A percentile compares a stretch with the other conserved stretches of the same genome.
Evolutionary conservation across 92 coral and sea anemone genomes (phyloP).

Genomic region (Scolanthus callimorphus): DNA sequence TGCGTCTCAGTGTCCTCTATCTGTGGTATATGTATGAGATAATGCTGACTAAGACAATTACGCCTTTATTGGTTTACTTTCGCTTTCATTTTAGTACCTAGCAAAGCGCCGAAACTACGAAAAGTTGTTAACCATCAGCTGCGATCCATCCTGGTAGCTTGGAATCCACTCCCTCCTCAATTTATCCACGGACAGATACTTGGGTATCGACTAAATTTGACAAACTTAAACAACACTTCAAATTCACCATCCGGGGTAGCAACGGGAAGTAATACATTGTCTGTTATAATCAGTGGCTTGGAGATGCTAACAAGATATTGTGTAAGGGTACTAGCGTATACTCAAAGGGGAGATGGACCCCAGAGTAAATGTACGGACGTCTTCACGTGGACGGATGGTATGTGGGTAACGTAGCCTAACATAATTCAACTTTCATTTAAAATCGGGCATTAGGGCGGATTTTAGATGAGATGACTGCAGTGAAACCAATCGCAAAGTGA

Average conservation of each 20-base stretch:
- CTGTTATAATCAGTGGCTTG: conserved; percentile 5
- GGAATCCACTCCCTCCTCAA: conserved; percentile 57
- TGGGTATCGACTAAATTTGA: conserved; percentile 46
- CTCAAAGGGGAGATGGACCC: conserved; percentile 54
- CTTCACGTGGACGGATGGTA: conserved; percentile 57
- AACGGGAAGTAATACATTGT: conserved; percentile 9
- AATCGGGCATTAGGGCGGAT: too few species aligned
- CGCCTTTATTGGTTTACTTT: too few species aligned
- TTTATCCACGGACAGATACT: conserved; percentile 38
- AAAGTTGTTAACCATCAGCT: conserved; percentile 20
- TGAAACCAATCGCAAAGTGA: too few species aligned
- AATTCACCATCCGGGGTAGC: not conserved
- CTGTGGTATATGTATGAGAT: too few species aligned
- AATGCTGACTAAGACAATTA: too few species aligned
- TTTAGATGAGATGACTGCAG: too few species aligned
- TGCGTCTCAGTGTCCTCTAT: too few species aligned
- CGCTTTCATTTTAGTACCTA: conserved; percentile 44
- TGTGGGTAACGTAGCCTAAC: not conserved
- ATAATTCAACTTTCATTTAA: too few species aligned
- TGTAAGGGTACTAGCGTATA: conserved; percentile 48
- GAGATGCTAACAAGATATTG: conserved; percentile 24
- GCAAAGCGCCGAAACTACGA: conserved; percentile 42
- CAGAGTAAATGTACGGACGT: conserved; percentile 37
- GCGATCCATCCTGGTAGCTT: conserved; percentile 47
- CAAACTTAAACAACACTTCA: conserved; percentile 13